These are phyloP conservation scores for Patella pellucida DNA, from an alignment of 2,888 invertebrate genomes.

Conservation along the genomic window DNA sequence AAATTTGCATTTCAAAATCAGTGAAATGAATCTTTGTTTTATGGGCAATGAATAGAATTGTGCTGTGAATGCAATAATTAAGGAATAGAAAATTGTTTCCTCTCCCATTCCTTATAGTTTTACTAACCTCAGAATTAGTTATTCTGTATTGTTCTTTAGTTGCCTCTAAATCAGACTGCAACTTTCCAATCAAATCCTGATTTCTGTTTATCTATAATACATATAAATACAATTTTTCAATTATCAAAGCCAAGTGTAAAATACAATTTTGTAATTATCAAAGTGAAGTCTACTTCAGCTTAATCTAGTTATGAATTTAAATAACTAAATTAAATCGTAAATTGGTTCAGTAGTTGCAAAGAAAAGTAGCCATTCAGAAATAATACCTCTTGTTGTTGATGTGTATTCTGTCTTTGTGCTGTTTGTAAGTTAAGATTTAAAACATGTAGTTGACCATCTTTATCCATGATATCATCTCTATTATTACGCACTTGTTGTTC, in stretches of 20 bases:
- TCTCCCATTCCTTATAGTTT: background rate
- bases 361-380: background rate
- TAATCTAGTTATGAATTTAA: background rate
- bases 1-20: too few relatives aligned
- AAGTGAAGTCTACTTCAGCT: background rate
- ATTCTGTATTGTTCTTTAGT: conserved; percentile 62
- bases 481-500: conserved; percentile 54
- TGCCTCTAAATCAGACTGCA: conserved; percentile 64
- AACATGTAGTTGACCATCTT: conserved; percentile 66
- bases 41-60: too few relatives aligned
- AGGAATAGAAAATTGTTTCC: too few relatives aligned
- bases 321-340: background rate
- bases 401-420: conserved; percentile 64
- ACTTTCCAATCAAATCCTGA: conserved; percentile 65
- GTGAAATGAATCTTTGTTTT: too few relatives aligned
- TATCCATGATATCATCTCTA: conserved; percentile 66
- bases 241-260: too few relatives aligned
- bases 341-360: too few relatives aligned
- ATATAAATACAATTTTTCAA: too few relatives aligned
- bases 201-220: conserved; percentile 57
- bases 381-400: conserved; percentile 64
- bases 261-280: too few relatives aligned
- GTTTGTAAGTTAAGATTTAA: conserved; percentile 65
- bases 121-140: conserved; percentile 58
- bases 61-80: too few relatives aligned